A percentile compares a stretch with the other conserved stretches of the same genome.
These are phyloP conservation scores for Benthosema pterotum DNA, from an alignment of 2,797 vertebrate species.

Conservation along the genomic window DNA sequence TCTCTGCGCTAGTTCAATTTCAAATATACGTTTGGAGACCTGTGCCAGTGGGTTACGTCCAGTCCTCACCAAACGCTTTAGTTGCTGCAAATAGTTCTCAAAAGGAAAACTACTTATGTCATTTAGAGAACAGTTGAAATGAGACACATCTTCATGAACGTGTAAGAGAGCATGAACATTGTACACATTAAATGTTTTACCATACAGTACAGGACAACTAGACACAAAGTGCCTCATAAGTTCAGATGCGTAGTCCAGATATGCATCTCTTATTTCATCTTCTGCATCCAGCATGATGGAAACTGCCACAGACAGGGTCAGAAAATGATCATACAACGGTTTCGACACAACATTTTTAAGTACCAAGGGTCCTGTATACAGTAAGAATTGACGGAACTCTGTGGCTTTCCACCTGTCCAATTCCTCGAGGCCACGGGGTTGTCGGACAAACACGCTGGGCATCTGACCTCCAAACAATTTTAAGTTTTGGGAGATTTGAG, in stretches of 20 bases:
- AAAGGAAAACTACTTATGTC: constrained; percentile 20
- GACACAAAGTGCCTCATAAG: constrained; percentile 19
- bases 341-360: constrained; percentile 3
- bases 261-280: not conserved
- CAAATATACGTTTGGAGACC: constrained; percentile 8
- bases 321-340: constrained; percentile 16
- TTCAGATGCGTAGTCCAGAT: constrained; percentile 16
- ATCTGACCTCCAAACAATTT: not conserved
- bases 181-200: constrained; percentile 17
- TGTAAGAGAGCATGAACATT: constrained; percentile 20
- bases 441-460: constrained; percentile 16
- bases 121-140: constrained; percentile 25
- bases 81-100: constrained; percentile 14
- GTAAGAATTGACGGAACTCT: constrained; percentile 23
- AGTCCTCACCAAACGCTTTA: constrained; percentile 11
- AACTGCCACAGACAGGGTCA: constrained; percentile 20
- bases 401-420: constrained; percentile 27
- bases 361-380: constrained; percentile 23
- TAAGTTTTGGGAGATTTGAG: too few relatives aligned
- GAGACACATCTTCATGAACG: constrained; percentile 19
- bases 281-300: constrained; percentile 26
- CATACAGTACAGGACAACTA: constrained; percentile 11
- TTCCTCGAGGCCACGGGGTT: constrained; percentile 12
- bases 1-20: constrained; percentile 8
- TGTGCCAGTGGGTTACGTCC: constrained; percentile 6